Conservation (phyloP, 2,797 vertebrate species). For the Myripristis murdjan region DNA sequence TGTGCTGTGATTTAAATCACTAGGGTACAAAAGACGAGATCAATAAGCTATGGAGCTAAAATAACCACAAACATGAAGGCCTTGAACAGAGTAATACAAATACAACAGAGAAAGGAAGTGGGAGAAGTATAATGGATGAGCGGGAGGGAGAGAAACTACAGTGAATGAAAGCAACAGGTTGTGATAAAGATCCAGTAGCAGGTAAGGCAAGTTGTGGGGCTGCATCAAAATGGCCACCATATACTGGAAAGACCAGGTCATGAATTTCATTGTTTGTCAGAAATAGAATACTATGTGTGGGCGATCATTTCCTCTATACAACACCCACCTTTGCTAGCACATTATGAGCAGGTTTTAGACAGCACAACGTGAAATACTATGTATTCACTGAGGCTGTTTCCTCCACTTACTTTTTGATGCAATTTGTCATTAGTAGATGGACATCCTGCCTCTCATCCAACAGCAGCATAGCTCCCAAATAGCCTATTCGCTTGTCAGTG, state of each 20-base stretch:
- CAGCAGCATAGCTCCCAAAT: slow-evolving; percentile 98
- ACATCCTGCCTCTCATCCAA: slow-evolving; percentile 99
- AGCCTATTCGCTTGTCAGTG: slow-evolving; percentile 99
- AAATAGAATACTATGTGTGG: no score
- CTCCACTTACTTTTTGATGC: slow-evolving; percentile 98
- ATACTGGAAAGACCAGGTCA: not conserved
- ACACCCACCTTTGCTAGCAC: slow-evolving; percentile 10
- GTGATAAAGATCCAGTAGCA: slow-evolving; percentile 2
- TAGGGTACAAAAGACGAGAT: slow-evolving; percentile 73
- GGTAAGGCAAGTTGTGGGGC: slow-evolving; percentile 13
- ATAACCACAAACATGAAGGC: not conserved
- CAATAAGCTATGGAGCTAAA: slow-evolving; percentile 25
- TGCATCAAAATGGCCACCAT: slow-evolving; percentile 2
- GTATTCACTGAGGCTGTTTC: not conserved
- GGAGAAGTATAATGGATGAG: not conserved
- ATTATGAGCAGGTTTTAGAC: slow-evolving; percentile 4
- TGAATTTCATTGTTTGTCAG: no score
- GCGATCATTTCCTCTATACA: no score
- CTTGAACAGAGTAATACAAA: not conserved
- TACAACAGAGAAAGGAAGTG: no score
- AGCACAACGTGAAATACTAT: slow-evolving; percentile 1
- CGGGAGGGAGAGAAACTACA: not conserved
- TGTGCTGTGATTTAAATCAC: slow-evolving; percentile 99
- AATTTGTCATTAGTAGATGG: slow-evolving; percentile 99
- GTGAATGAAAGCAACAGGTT: not conserved